Base-by-base conservation (phyloP, 2,113 vertebrate genomes). In the Chlorodrepanis virens region DNA sequence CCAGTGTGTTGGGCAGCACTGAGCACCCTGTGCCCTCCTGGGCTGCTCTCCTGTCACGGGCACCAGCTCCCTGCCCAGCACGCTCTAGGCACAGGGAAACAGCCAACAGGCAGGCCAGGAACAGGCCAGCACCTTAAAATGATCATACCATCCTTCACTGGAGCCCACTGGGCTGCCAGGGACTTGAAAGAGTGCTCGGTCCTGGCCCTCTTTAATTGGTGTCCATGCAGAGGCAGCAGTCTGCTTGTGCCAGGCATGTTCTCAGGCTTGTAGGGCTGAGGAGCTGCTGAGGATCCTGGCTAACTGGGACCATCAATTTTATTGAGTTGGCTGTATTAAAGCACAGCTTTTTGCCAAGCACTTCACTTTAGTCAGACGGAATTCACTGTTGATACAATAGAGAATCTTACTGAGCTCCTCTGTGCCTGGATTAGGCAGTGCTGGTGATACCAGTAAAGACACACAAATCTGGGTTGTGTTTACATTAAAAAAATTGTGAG, bases 1-100 rank as follows among this genome's bases (percentile, higher is more conserved):
- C 20, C 2, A 1, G 40, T 14, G 40, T 40, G 40, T 14, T 40
- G 40, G 14, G 40, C 40, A 40, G 29, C 10, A 1, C 37, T 2
- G 21, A 35, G 57, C 8, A 2, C 27, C 0, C 68, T 40, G 53
- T 29, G 37, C 25, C 53, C 56, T 9, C 9, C 4, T 2, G 21
- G 42, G 25, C 12, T 60, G 42, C 44, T 74, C 31, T 52, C 8
- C 45, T 24, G 25, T 8, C 57, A 3, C 6, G 5, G n/a, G 31
- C 27, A 37, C 61, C 21, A 1, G 0, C 56, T 59, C 44, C 1
- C 28, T 42, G 61, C 82, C 70, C 76, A 23, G 63, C 31, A 4
- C 0, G 0, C 29, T 20, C 33, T 3, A 3, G 60, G 33, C 0
- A 3, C 13, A 4, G 49, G 31, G 29, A 2, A 24, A 17, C 13